Base-by-base conservation (phyloP, 2,888 invertebrate genomes). In the Mythimna vitellina region DNA sequence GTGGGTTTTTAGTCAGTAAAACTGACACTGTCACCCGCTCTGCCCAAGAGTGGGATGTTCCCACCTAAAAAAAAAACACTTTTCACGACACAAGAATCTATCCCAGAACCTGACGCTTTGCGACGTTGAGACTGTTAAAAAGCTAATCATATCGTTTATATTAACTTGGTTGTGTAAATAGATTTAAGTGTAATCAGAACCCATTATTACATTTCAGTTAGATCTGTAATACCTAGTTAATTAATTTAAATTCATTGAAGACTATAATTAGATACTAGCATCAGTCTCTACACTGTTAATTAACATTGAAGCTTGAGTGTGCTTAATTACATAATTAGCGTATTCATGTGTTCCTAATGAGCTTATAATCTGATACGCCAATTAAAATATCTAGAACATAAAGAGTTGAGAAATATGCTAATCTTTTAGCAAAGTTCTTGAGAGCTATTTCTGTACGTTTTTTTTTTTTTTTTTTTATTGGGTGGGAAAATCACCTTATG, bases 301-400 rank as follows among this genome's bases (percentile, higher is more conserved):
- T 46, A 22, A 9, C 38, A 67, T 42, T 38, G 58, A 60, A 38
- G 14, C 58, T 60, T 60, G n/a, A 60, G n/a, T 35, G n/a, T 38
- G n/a, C n/a, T 1, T 58, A 22, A n/a, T 58, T 22, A 58, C 1
- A 22, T 38, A 58, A 58, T 38, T 14, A 38, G 14, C 12, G 35
- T n/a, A 38, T 58, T 58, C 58, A 14, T 14, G 14, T 35, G 35
- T 58, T 35, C 7, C 12, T 35, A 58, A n/a, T n/a, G 32, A n/a
- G 35, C 12, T 35, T 32, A 57, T 35, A 35, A n/a, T 14, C 22
- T 58, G 12, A 6, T 6, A 58, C 22, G 12, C 35, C 7, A 6
- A 38, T 38, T 22, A 22, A 22, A 60, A 14, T 35, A 3, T n/a
- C n/a, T n/a, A 22, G 7, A n/a, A 12, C n/a, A 12, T n/a, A 58